Base-by-base conservation (phyloP, 2,113 vertebrate genomes). In the Platysternon megacephalum region DNA sequence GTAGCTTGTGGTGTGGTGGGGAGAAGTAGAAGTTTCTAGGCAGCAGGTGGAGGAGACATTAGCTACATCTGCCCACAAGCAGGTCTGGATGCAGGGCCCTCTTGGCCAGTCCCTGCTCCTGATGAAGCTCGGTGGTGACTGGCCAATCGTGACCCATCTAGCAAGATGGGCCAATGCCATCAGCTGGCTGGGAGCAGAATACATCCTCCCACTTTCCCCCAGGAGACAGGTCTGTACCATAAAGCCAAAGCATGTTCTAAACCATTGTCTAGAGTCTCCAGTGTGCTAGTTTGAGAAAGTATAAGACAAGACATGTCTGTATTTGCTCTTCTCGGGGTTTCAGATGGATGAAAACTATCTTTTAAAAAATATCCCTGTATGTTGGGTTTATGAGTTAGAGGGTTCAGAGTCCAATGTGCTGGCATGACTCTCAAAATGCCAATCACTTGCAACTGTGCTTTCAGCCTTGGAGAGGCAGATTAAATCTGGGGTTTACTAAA, bases 251-350 rank as follows among this genome's bases (percentile, higher is more conserved):
- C 10, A 76, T 5, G n/a, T 24, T 2, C 0, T 8, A 72, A 28
- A 56, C 2, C 26, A 1, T 3, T 32, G 48, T 5, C 48, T 13
- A 0, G 0, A 86, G 49, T 2, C 78, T 72, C 32, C 58, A 44
- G 46, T 42, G 21, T n/a, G n/a, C 39, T 26, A 19, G 21, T 84
- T 58, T 81, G 28, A 48, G 84, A 44, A 17, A 8, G n/a, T 51
- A 72, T 24, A 11, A 72, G 29, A 84, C 0, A 14, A 80, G 93
- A 72, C n/a, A 1, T 19, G 9, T 58, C 65, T 83, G 58, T 79
- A 76, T 92, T 84, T 84, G 35, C 39, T 78, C 68, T 87, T 87
- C 52, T 65, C 22, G 83, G 68, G 78, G 52, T 58, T 58, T 93
- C 5, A 72, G 55, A 53, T 58, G 32, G 68, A 46, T 4, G 65